Conservation (phyloP, 2,888 invertebrate genomes). For the Sinelater perroti region DNA sequence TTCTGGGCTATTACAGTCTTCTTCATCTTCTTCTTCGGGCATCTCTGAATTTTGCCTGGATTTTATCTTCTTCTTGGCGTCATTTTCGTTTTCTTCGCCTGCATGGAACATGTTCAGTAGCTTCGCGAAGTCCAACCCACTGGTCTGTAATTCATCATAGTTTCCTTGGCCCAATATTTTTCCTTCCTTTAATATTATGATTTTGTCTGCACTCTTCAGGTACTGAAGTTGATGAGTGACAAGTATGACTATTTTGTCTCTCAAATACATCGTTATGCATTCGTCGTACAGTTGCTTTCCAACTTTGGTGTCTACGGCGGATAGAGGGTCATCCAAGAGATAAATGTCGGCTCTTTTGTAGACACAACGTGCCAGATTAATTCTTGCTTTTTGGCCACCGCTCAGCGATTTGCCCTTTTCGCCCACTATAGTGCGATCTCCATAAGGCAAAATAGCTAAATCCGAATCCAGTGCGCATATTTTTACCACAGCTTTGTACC, state of each 20-base stretch:
- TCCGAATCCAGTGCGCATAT: slow-evolving; percentile 74
- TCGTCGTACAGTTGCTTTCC: slow-evolving; percentile 77
- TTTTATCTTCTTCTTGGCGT: slow-evolving; percentile 50
- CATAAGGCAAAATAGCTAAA: slow-evolving; percentile 76
- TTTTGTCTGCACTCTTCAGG: slow-evolving; percentile 55
- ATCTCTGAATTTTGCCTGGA: slow-evolving; percentile 54
- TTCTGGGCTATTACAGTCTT: slow-evolving; percentile 52
- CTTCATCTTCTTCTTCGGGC: slow-evolving; percentile 34
- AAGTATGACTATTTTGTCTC: slow-evolving; percentile 69
- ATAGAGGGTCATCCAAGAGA: slow-evolving; percentile 82
- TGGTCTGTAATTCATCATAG: slow-evolving; percentile 60
- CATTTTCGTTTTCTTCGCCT: slow-evolving; percentile 52
- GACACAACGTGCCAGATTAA: slow-evolving; percentile 80
- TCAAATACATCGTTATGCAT: slow-evolving; percentile 71
- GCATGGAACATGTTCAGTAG: slow-evolving; percentile 57
- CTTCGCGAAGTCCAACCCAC: slow-evolving; percentile 64
- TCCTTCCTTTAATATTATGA: slow-evolving; percentile 61
- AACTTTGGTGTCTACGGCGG: slow-evolving; percentile 82
- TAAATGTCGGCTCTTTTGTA: slow-evolving; percentile 83
- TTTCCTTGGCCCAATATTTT: slow-evolving; percentile 62
- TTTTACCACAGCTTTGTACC: slow-evolving; percentile 69
- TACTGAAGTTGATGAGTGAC: slow-evolving; percentile 78
- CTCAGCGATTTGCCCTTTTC: slow-evolving; percentile 83
- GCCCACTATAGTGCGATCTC: slow-evolving; percentile 81
- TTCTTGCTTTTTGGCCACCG: slow-evolving; percentile 86